phyloP scores from a whole-genome alignment of 2,113 vertebrate species.

The Triplophysa rosa region DNA sequence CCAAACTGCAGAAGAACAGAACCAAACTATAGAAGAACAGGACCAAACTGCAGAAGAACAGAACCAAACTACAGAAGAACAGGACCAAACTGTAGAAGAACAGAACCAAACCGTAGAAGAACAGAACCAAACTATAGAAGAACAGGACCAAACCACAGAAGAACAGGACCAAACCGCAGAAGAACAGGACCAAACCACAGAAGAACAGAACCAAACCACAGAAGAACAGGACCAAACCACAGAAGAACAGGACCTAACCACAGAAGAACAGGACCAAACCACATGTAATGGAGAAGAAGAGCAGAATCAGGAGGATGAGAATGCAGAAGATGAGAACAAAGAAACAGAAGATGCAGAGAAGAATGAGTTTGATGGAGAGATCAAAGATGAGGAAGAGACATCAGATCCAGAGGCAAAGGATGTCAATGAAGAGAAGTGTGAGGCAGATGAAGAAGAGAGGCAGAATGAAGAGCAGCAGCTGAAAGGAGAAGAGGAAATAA shows the following conservation, averaged over 20 bases:
- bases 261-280: constrained; percentile 35
- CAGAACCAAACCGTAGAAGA: not conserved
- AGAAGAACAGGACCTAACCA: constrained; percentile 31
- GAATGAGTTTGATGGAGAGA: constrained; percentile 38
- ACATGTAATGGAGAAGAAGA: constrained; percentile 12
- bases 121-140: not conserved
- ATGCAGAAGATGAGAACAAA: constrained; percentile 44
- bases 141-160: constrained; percentile 18
- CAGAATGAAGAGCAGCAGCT: constrained; percentile 13
- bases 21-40: not conserved
- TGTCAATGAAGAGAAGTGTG: constrained; percentile 49
- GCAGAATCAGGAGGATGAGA: constrained; percentile 24
- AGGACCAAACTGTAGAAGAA: not conserved
- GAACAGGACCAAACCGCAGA: constrained; percentile 56
- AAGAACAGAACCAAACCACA: constrained; percentile 36
- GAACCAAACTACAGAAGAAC: not conserved
- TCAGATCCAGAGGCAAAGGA: constrained; percentile 11
- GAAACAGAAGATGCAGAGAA: constrained; percentile 35
- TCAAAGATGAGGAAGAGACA: constrained; percentile 50
- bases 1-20: constrained; percentile 10
- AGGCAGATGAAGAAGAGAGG: constrained; percentile 24
- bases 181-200: constrained; percentile 38
- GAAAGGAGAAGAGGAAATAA: constrained; percentile 8
- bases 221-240: constrained; percentile 38
- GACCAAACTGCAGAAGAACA: not conserved